Percentiles rank a stretch among this genome's conserved stretches.
Evolutionary conservation across 2,888 invertebrate genomes (phyloP).

Genomic region (Parthenolecanium corni): DNA sequence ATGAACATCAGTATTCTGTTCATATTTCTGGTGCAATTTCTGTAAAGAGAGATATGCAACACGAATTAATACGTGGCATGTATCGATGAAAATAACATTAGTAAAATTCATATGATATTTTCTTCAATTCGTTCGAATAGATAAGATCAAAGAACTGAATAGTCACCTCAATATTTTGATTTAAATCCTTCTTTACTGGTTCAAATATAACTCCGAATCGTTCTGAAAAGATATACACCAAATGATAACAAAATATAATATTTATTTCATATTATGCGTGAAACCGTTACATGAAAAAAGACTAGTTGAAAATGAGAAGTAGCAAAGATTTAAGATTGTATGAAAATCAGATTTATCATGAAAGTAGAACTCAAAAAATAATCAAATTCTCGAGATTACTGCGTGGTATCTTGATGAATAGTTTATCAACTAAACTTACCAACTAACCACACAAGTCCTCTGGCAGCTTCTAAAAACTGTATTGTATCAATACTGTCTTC

Average conservation of each 20-base stretch:
- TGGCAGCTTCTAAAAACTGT: slow-evolving; percentile 6
- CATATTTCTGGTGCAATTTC: slow-evolving; percentile 7
- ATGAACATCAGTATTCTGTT: slow-evolving; percentile 2
- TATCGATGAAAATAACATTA: no score
- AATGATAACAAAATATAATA: neutral
- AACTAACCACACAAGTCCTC: slow-evolving; percentile 2
- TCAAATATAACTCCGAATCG: slow-evolving; percentile 1
- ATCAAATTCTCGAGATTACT: no score
- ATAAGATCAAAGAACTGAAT: no score
- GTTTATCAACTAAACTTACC: neutral
- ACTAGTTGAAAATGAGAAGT: no score
- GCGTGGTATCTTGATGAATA: no score
- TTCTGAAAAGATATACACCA: neutral
- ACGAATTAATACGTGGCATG: no score
- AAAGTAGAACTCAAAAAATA: no score
- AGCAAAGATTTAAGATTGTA: no score
- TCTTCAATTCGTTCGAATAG: no score
- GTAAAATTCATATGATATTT: no score
- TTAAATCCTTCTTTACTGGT: slow-evolving; percentile 7
- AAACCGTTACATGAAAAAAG: no score
- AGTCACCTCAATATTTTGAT: slow-evolving; percentile 6
- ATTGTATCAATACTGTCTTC: slow-evolving; percentile 1
- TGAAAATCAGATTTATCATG: no score
- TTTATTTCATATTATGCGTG: neutral
- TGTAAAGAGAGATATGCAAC: neutral